Base-by-base conservation (phyloP, 2,113 vertebrate species). In the Crotalus horridus region DNA sequence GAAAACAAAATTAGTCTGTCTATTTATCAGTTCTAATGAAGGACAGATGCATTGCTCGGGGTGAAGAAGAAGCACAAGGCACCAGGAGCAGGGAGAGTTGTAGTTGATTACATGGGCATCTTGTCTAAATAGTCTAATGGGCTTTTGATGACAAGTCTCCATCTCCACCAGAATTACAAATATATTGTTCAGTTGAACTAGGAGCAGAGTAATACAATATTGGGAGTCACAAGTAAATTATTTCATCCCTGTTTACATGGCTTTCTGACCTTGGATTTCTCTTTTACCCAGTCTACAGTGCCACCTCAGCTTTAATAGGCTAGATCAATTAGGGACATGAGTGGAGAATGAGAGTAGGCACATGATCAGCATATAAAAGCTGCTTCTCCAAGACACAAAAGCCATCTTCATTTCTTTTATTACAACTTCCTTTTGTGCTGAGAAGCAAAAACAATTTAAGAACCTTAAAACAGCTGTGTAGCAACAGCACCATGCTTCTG, bases 381-480 rank as follows among this genome's bases (percentile, higher is more conserved):
- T 81, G 39, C 54, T 85, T 85, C 43, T 48, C 21, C 46, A 43
- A 89, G 69, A 58, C n/a, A 69, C 64, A 48, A 92, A 89, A 33
- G 54, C 29, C 88, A 85, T 29, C 4, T 93, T n/a, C 53, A 85
- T n/a, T 89, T 94, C 92, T 93, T 91, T 53, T 81, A 33, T 4
- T 13, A 91, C 89, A 43, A 43, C 58, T 86, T 96, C 33, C 5
- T 3, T 51, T 51, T 91, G 88, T 91, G 48, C 91, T 93, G 29
- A 59, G 90, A 48, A 87, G 55, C 53, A 51, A 91, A 94, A 93
- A 85, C 7, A 5, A 4, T 21, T 8, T 21, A 55, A 93, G 85
- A 89, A 90, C 91, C 95, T 92, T 26, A 54, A 81, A 43, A 93
- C 53, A 89, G 88, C 89, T 93, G 81, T 54, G 33, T 91, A 94